Base-by-base conservation (phyloP, 2,888 invertebrate genomes). In the Halocaridina rubra region DNA sequence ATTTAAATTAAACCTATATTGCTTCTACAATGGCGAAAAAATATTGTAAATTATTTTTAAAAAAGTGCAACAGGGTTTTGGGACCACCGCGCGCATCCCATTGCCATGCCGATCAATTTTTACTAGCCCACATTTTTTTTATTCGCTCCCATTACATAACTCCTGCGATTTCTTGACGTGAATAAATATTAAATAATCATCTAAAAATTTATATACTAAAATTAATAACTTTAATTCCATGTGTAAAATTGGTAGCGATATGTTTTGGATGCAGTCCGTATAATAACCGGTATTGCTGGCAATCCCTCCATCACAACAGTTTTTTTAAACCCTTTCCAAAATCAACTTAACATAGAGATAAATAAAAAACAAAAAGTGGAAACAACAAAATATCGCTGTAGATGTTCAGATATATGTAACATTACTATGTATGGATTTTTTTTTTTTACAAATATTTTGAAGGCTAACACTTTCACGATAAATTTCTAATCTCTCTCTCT, bases 1-100 rank as follows among this genome's bases (percentile, higher is more conserved):
- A 32, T 27, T 32, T 13, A 46, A 53, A 24, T 3, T 3, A 74
- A 22, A 1, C 7, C 4, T 53, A 16, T 8, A n/a, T 13, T 33
- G 46, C 0, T 19, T 8, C 8, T 16, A 22, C 74, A 39, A 24
- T 27, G 3, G 3, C n/a, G 46, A 39, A 71, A 67, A 82, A 82
- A 78, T 78, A 82, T 78, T 72, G 33, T 32, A 8, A 69, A 32
- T 61, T 59, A 78, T 59, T 82, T 69, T 82, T 82, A 46, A 77
- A 82, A 82, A 78, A 78, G 82, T 59, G 78, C 82, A 82, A 82
- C 82, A 72, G 59, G 77, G 77, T 78, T 82, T 78, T 46, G 71
- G 46, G 82, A 77, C 82, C 76, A 76, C 69, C 82, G 82, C 82
- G 82, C 82, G 77, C 82, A 82, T 24, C 77, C 67, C 76, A 46